Evolutionary conservation across 1,140 invertebrate species (phyloP).

Genomic region (Ostrea edulis): DNA sequence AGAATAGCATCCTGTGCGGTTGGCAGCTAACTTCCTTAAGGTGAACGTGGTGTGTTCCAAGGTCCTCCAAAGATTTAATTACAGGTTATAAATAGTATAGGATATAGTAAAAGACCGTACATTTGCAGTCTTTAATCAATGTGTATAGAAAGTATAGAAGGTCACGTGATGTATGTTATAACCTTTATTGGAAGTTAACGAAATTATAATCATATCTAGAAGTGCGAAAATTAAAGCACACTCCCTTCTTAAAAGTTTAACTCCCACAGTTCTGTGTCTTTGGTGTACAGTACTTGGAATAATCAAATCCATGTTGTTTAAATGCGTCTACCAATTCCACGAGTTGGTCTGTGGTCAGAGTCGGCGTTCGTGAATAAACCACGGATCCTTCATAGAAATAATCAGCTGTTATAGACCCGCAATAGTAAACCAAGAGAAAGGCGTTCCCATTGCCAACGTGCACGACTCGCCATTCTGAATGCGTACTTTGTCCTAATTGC

Average conservation of each 20-base stretch:
- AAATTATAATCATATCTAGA: too few relatives aligned
- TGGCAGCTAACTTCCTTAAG: too few relatives aligned
- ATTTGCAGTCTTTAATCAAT: too few relatives aligned
- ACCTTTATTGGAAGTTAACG: too few relatives aligned
- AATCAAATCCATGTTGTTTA: neutral
- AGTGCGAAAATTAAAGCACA: too few relatives aligned
- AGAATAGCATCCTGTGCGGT: too few relatives aligned
- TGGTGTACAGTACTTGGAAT: constrained; percentile 13
- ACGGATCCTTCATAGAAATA: constrained; percentile 62
- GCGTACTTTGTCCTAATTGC: constrained; percentile 50
- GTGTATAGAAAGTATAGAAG: too few relatives aligned
- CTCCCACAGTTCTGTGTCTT: neutral
- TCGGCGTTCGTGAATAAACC: constrained; percentile 57
- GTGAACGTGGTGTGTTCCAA: too few relatives aligned
- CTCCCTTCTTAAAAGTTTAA: neutral
- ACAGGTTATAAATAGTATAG: too few relatives aligned
- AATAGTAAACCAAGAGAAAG: constrained; percentile 60
- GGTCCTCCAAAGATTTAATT: too few relatives aligned
- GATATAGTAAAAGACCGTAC: too few relatives aligned
- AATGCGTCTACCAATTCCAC: neutral
- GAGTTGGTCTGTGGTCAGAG: constrained; percentile 32
- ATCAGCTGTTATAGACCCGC: constrained; percentile 54
- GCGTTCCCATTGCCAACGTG: constrained; percentile 43
- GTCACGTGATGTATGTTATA: too few relatives aligned
- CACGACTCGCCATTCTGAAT: constrained; percentile 46